Evolutionary conservation across 2,113 vertebrate genomes (phyloP).

Genomic region (Neoarius graeffei): DNA sequence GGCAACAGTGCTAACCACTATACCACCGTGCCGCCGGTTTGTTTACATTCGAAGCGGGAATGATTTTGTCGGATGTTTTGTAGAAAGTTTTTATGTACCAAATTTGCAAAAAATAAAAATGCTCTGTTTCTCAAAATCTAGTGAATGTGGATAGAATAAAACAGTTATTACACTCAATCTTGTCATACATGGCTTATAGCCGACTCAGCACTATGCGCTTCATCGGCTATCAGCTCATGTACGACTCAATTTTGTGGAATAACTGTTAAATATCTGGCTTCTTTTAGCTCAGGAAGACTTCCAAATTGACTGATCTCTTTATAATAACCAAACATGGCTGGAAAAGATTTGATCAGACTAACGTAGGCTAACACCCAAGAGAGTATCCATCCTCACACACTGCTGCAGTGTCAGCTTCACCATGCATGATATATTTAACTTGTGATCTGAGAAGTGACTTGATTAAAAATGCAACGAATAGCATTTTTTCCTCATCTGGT

Average conservation of each 20-base stretch:
- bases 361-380: slow-evolving; percentile 44
- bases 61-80: too few species aligned
- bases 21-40: too few species aligned
- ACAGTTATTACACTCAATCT: too few species aligned
- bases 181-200: too few species aligned
- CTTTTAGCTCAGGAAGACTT: not conserved
- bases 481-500: not conserved
- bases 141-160: too few species aligned
- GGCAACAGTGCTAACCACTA: too few species aligned
- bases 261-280: not conserved
- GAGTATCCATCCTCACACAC: not conserved
- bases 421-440: not conserved
- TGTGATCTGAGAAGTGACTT: not conserved
- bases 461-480: not conserved
- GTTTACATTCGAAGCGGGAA: too few species aligned
- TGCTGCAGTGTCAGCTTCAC: slow-evolving; percentile 10
- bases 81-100: too few species aligned
- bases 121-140: too few species aligned
- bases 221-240: not conserved
- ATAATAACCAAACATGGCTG: not conserved
- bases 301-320: not conserved
- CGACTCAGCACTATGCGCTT: too few species aligned
- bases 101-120: too few species aligned
- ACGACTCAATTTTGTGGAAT: not conserved
- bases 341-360: slow-evolving; percentile 10